Base-by-base conservation (phyloP, 2,888 invertebrate genomes). In the Himalopsyche tibetana region DNA sequence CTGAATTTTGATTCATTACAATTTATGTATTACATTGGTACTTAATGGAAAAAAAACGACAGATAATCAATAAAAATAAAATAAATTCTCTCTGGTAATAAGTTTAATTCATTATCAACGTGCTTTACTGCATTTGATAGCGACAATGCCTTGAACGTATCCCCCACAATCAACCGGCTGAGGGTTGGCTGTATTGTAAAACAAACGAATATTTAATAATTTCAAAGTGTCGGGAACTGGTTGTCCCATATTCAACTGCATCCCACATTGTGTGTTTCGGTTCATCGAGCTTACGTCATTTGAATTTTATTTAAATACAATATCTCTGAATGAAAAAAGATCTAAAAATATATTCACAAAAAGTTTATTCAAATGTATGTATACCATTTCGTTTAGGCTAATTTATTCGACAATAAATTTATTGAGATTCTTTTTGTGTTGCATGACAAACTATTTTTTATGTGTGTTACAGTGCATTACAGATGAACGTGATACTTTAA, bases 241-340 rank as follows among this genome's bases (percentile, higher is more conserved):
- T 6, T 38, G 74, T 74, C 38, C 74, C 19, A 38, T 74, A 74
- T 74, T 38, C 36, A 74, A 38, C 15, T 74, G 74, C 74, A 74
- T 74, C 74, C 74, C 9, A 28, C 12, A 36, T 38, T 38, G 74
- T 74, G 74, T 74, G 38, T 8, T 74, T 36, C 38, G 74, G 74
- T 74, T 74, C 74, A 74, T 74, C 74, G 74, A 74, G 74, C 38
- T 74, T 74, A 74, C 74, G 19, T 74, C 74, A 74, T 74, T 74
- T 74, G 74, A 74, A 74, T 74, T 38, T 74, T 38, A 74, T 74
- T 38, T 74, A 12, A 74, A 74, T 74, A 12, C 74, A 74, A 74
- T 74, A 74, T 74, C 74, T 74, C 12, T 74, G 74, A 74, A 74
- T 74, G 74, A 74, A 74, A 74, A 51, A 74, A 74, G 12, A 38